A percentile compares a stretch with the other conserved stretches of the same genome.
phyloP scores from a whole-genome alignment of 2,113 vertebrate species.

The Tauraco erythrolophus region DNA sequence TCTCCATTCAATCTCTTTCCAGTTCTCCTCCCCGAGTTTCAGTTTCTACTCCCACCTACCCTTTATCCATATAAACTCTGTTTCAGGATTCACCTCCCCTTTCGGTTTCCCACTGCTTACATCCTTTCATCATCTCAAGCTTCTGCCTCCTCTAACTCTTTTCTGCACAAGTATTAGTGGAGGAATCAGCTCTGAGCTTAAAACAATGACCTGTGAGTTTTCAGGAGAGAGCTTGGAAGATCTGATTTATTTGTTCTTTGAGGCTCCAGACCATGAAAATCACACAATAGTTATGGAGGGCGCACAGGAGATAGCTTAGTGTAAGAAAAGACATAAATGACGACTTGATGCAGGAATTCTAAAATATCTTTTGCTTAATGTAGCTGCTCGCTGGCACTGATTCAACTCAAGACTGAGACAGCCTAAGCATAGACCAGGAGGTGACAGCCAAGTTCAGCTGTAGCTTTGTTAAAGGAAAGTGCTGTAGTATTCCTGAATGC shows the following conservation, averaged over 20 bases:
- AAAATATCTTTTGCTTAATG: background rate
- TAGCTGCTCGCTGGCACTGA: background rate
- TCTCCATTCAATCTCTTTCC: background rate
- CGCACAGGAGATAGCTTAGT: background rate
- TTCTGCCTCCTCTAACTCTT: background rate
- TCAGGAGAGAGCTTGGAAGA: background rate
- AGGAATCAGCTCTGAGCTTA: background rate
- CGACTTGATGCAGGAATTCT: background rate
- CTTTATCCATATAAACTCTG: background rate
- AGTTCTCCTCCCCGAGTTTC: background rate
- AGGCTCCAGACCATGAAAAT: background rate
- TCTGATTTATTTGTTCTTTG: background rate
- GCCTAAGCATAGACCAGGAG: background rate
- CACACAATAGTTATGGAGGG: background rate
- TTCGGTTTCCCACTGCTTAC: background rate
- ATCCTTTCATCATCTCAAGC: background rate
- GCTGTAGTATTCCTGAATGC: background rate
- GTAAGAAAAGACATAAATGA: background rate
- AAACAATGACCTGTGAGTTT: background rate
- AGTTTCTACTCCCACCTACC: background rate
- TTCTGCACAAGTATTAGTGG: background rate
- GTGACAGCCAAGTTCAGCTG: background rate
- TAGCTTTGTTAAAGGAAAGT: background rate
- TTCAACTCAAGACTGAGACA: background rate
- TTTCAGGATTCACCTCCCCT: background rate